Evolutionary conservation across 1,140 invertebrate genomes (phyloP), one percentile per base, ranked within the genome.

Genomic region (Helicorthomorpha holstii): DNA sequence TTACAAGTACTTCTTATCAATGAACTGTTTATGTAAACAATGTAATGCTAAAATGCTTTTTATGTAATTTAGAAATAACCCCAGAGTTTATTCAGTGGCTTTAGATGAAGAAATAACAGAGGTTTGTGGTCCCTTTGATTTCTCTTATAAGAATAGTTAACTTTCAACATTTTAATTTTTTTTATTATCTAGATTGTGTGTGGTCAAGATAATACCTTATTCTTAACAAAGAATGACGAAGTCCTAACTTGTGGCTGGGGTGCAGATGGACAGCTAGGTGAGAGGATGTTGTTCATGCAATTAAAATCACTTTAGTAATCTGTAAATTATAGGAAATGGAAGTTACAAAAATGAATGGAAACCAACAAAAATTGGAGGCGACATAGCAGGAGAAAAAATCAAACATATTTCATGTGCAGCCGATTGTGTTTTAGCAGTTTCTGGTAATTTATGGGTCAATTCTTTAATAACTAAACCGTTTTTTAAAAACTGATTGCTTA

Each of bases 161-260:
- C 16, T 34, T 7, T 7, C 29, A 34, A 16, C 7, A 34, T 34
- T 16, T 34, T 7, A 16, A 7, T 16, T 34, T n/a, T 22, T 25
- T 54, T 25, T 24, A n/a, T 3, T 21, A 46, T 54, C 4, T 66
- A 80, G 63, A 73, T 92, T 1, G 74, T 80, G 57, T 88, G 85
- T 71, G 92, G 92, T 4, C 88, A 91, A 67, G 89, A 95, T 74
- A 78, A 67, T 64, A 87, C 85, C 57, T 70, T 94, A 57, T 79
- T 93, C 55, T 62, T 95, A 29, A 87, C 82, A 54, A 75, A 81
- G 63, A 68, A 74, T 43, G 91, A 92, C 23, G 69, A 78, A 60
- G 80, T 96, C 2, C 94, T 80, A 62, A 76, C 81, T 14, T 96
- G 88, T 72, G 93, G 93, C 1, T 89, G 90, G 80, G 84, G 91